Percentiles rank a stretch among this genome's conserved stretches.
Conservation (phyloP, 2,888 invertebrate genomes). For the Polylopha cassiicola region DNA sequence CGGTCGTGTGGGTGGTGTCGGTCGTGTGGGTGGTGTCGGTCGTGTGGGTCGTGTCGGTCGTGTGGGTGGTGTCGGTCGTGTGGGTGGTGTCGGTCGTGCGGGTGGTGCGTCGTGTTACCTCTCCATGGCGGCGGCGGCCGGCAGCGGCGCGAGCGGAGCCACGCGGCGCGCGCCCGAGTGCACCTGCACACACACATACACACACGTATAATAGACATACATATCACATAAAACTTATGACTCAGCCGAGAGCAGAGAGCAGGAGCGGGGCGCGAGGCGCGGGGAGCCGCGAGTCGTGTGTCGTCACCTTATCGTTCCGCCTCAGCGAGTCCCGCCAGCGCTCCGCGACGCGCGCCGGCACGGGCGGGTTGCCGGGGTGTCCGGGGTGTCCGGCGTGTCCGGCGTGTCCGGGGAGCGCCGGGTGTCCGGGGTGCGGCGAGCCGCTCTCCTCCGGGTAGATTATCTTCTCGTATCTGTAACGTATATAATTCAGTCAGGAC, state of each 20-base stretch:
- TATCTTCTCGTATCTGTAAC: conserved; percentile 53
- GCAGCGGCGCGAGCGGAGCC: conserved; percentile 76
- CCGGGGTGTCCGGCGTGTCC: conserved; percentile 16
- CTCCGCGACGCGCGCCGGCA: conserved; percentile 42
- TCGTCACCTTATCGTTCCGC: conserved; percentile 65
- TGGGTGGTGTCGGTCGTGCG: not conserved
- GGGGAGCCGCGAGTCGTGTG: conserved; percentile 1
- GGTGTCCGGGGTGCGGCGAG: conserved; percentile 15
- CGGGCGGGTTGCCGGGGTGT: conserved; percentile 9
- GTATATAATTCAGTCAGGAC: not conserved
- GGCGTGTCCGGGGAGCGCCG: conserved; percentile 12
- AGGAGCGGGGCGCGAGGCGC: not conserved
- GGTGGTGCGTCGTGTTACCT: conserved; percentile 1
- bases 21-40: too few relatives aligned
- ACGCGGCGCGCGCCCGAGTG: conserved; percentile 43
- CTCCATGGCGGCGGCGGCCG: conserved; percentile 41
- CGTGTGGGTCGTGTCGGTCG: too few relatives aligned
- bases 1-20: too few relatives aligned
- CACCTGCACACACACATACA: conserved; percentile 22
- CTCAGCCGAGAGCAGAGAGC: too few relatives aligned
- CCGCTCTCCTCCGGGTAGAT: conserved; percentile 43
- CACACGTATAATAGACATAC: not conserved
- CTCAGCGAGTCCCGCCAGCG: conserved; percentile 76
- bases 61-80: too few relatives aligned
- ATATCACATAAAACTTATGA: too few relatives aligned